Percentiles rank a stretch among this genome's conserved stretches.
Evolutionary conservation across 2,113 vertebrate genomes (phyloP).

Genomic region (Pelodiscus sinensis): DNA sequence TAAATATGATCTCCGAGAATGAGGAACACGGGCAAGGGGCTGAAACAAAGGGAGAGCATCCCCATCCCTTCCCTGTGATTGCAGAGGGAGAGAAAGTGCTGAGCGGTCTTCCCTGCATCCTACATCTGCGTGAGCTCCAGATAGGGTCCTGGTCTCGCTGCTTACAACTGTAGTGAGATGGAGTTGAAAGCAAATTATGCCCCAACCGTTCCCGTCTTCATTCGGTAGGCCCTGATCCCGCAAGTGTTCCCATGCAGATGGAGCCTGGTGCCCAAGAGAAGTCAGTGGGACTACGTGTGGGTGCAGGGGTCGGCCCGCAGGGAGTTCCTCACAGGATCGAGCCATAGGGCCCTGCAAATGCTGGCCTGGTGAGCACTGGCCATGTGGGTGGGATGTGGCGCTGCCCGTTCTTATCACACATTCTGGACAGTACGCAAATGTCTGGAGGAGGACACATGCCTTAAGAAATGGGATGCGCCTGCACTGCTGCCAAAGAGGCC

Average conservation of each 20-base stretch:
- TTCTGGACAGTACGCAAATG: neutral
- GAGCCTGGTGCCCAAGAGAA: neutral
- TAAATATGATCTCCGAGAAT: neutral
- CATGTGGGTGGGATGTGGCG: fast-evolving
- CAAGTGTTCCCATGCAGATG: neutral
- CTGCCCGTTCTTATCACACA: neutral
- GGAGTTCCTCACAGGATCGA: neutral
- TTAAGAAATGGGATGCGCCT: neutral
- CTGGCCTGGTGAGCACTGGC: neutral
- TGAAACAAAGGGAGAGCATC: neutral
- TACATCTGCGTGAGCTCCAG: neutral
- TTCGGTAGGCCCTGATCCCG: neutral
- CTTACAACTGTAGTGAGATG: fast-evolving
- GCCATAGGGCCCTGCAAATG: neutral
- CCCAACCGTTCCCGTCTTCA: fast-evolving
- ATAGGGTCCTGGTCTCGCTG: conserved; percentile 30
- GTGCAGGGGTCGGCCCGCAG: fast-evolving
- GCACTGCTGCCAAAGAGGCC: neutral
- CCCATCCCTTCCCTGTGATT: neutral
- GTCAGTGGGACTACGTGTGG: neutral
- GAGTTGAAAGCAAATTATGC: neutral
- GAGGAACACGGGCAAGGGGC: neutral
- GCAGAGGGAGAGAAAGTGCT: conserved; percentile 2
- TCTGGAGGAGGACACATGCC: neutral
- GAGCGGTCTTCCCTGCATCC: neutral